A percentile compares a stretch with the other conserved stretches of the same genome.
Conservation (phyloP, 2,888 invertebrate genomes). For the Machimus atricapillus region DNA sequence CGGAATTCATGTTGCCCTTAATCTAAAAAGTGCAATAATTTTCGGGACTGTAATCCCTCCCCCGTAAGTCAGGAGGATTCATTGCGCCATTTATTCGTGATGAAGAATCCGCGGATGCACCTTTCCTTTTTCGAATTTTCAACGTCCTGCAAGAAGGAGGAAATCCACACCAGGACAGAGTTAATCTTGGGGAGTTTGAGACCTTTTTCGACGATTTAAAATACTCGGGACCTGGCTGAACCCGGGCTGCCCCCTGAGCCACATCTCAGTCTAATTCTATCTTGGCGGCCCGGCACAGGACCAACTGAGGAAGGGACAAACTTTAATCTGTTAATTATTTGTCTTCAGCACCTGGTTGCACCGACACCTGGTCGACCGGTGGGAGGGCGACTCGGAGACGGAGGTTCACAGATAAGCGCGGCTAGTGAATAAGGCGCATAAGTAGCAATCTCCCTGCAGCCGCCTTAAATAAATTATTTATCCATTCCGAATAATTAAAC, state of each 20-base stretch:
- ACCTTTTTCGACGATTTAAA: slow-evolving; percentile 22
- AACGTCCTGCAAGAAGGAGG: background rate
- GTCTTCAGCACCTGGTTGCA: slow-evolving; percentile 53
- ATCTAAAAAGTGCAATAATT: slow-evolving; percentile 38
- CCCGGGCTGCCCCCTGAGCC: background rate
- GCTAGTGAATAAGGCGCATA: slow-evolving; percentile 1
- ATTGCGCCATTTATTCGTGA: slow-evolving; percentile 42
- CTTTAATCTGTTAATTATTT: slow-evolving; percentile 57
- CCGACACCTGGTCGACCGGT: slow-evolving; percentile 45
- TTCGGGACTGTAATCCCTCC: slow-evolving; percentile 16
- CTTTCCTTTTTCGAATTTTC: slow-evolving; percentile 9
- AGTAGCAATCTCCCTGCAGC: slow-evolving; percentile 22
- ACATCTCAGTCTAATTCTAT: background rate
- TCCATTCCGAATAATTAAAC: slow-evolving; percentile 49
- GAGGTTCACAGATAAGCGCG: slow-evolving; percentile 5
- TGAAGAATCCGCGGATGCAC: slow-evolving; percentile 35
- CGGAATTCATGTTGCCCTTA: slow-evolving; percentile 12
- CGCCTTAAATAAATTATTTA: slow-evolving; percentile 50
- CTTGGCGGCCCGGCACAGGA: background rate
- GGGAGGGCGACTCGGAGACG: background rate
- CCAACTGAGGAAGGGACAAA: slow-evolving; percentile 42
- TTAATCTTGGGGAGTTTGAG: slow-evolving; percentile 15
- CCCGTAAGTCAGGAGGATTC: slow-evolving; percentile 42
- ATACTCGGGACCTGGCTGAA: background rate
- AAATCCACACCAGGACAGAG: background rate